Percentiles rank a stretch among this genome's conserved stretches.
Evolutionary conservation across 37 sponge, comb jelly and placozoan genomes (phyloP).

Genomic region (Ianthella basta): DNA sequence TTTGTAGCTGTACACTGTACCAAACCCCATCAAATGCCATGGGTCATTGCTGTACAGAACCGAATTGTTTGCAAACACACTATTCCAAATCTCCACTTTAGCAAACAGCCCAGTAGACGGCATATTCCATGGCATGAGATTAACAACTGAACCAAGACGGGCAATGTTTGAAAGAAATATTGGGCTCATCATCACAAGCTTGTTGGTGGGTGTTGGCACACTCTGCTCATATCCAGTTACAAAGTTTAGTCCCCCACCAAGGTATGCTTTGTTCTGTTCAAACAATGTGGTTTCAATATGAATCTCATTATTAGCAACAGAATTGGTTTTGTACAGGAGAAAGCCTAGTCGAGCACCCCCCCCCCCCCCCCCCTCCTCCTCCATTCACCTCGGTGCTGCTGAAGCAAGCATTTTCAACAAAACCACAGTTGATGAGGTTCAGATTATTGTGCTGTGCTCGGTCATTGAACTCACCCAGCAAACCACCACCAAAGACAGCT

Average conservation of each 20-base stretch:
- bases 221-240: not conserved
- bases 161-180: not conserved
- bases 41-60: not conserved
- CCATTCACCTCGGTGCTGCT: not conserved
- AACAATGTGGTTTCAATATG: not conserved
- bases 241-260: conserved; percentile 20
- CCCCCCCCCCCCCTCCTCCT: no score
- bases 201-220: not conserved
- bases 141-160: not conserved
- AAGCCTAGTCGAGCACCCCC: conserved; percentile 7
- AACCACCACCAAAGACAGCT: conserved; percentile 26
- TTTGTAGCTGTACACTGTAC: not conserved
- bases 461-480: conserved; percentile 24
- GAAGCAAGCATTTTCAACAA: not conserved
- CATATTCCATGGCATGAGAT: not conserved
- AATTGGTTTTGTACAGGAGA: not conserved
- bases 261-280: not conserved
- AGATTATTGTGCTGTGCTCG: not conserved
- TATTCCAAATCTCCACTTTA: not conserved
- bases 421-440: not conserved
- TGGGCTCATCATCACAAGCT: not conserved
- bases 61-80: not conserved
- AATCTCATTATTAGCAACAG: not conserved
- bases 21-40: not conserved
- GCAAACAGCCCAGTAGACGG: not conserved